These are phyloP conservation scores for Agonopterix heracliana DNA, from an alignment of 2,888 invertebrate species.

Conservation along the genomic window DNA sequence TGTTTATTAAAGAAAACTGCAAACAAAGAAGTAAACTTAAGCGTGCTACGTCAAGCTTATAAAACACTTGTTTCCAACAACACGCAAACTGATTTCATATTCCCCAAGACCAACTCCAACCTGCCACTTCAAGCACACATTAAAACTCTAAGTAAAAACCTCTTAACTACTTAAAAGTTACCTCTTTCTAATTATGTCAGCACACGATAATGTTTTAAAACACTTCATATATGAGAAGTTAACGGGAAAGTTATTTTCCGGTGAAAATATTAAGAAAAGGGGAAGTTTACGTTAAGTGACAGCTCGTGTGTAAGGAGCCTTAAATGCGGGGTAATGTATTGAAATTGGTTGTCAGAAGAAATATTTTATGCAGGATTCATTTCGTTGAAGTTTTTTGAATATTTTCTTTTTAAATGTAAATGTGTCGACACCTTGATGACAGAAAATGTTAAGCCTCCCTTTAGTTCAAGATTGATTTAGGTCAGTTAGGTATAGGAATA, in stretches of 20 bases:
- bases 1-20: no score
- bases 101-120: slow-evolving; percentile 16
- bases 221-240: slow-evolving; percentile 55
- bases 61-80: no score
- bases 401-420: no score
- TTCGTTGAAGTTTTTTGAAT: no score
- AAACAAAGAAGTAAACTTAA: no score
- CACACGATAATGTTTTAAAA: slow-evolving; percentile 55
- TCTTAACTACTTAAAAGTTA: slow-evolving; percentile 45
- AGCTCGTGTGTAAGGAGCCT: slow-evolving; percentile 28
- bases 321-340: slow-evolving; percentile 31
- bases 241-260: slow-evolving; percentile 18
- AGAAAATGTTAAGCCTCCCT: no score
- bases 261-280: slow-evolving; percentile 31
- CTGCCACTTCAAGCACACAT: slow-evolving; percentile 28
- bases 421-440: no score
- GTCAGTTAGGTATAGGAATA: no score
- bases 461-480: no score
- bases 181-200: slow-evolving; percentile 50
- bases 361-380: neutral
- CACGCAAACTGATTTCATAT: neutral
- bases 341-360: slow-evolving; percentile 21
- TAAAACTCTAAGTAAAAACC: slow-evolving; percentile 32
- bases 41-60: no score
- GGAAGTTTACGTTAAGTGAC: slow-evolving; percentile 35